Base-by-base conservation (phyloP, 2,797 vertebrate genomes). In the Smutsia temminckii region DNA sequence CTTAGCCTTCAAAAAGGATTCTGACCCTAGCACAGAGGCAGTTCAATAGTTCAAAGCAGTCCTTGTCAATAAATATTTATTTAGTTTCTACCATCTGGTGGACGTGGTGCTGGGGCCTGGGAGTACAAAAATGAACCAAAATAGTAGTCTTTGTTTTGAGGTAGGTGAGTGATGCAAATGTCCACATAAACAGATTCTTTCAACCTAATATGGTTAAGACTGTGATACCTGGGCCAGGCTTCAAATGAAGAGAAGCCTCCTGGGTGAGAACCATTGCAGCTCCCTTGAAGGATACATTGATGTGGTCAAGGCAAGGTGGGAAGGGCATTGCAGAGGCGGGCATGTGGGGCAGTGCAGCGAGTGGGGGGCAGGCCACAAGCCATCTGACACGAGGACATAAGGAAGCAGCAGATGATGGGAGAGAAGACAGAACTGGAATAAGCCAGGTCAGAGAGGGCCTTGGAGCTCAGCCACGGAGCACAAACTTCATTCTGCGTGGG, bases 51-150 rank as follows among this genome's bases (percentile, higher is more conserved):
- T 90, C 51, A 85, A 77, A 78, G 77, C 46, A 69, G 68, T 81
- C 23, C 17, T 74, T 68, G 68, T 74, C 72, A 94, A n/a, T 51
- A 94, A 66, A 85, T 88, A 85, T 46, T 85, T 84, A 57, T 59
- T 88, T 94, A 69, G n/a, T 32, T 63, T 87, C 51, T 25, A 25
- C 51, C 29, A 46, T 66, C 69, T 37, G 85, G 37, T 72, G 79
- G 51, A 42, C 42, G 34, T 27, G 61, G 59, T 63, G 42, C 5
- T 66, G 57, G 57, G 49, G 12, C 72, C 89, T 71, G 17, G 51
- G 53, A 69, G 18, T 8, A 61, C 68, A 32, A 71, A 32, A 77
- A 53, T 29, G 61, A 87, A 9, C 14, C 18, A 27, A 46, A 16
- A 34, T 57, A 32, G 3, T 46, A 6, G 42, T 40, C 6, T 72